Percentiles rank a stretch among this genome's conserved stretches.
These are phyloP conservation scores for Parapsyche elsis DNA, from an alignment of 1,140 invertebrate genomes.

Conservation along the genomic window DNA sequence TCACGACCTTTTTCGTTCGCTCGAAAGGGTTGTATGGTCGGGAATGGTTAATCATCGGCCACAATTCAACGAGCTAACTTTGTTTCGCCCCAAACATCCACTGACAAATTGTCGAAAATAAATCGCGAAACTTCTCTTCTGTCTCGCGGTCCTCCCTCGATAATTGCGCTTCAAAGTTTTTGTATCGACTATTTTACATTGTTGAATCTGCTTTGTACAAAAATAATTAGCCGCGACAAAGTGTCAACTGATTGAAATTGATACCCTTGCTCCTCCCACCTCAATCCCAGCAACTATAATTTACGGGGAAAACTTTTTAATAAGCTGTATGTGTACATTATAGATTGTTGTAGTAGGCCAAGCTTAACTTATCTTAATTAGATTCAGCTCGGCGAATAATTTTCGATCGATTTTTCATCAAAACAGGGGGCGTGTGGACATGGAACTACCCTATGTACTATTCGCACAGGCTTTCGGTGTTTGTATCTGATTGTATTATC, in stretches of 20 bases:
- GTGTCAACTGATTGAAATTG: not conserved
- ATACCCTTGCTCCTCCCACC: not conserved
- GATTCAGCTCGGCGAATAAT: too few species aligned
- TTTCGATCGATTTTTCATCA: too few species aligned
- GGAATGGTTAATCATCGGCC: not conserved
- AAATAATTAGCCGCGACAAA: not conserved
- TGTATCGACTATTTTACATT: not conserved
- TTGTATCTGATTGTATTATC: not conserved
- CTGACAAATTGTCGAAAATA: not conserved
- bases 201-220: not conserved
- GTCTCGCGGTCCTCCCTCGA: conserved; percentile 1
- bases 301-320: not conserved
- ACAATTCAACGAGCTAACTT: not conserved
- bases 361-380: too few species aligned
- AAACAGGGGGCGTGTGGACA: too few species aligned
- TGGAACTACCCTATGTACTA: too few species aligned
- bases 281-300: not conserved
- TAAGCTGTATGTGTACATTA: too few species aligned
- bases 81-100: not conserved
- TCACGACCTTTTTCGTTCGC: not conserved
- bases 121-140: not conserved
- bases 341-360: too few species aligned
- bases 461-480: not conserved
- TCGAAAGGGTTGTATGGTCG: not conserved
- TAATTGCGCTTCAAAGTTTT: not conserved